Percentiles rank a stretch among this genome's conserved stretches.
These are phyloP conservation scores for Chionodraco myersi DNA, from an alignment of 2,113 vertebrate species.

Conservation along the genomic window DNA sequence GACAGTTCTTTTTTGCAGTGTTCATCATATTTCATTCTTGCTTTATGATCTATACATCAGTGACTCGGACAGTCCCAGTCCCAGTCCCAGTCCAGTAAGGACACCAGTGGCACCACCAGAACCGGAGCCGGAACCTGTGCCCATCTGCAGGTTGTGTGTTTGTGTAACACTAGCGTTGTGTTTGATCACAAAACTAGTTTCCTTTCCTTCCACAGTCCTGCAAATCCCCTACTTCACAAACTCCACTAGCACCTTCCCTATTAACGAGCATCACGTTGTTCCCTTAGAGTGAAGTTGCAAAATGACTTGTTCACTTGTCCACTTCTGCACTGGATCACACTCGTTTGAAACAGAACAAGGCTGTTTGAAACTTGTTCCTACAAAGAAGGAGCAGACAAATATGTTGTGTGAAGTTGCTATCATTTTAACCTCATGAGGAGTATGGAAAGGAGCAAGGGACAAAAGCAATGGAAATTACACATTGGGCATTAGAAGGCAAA, in stretches of 20 bases:
- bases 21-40: slow-evolving; percentile 33
- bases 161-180: slow-evolving; percentile 55
- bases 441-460: neutral
- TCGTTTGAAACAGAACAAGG: slow-evolving; percentile 30
- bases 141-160: slow-evolving; percentile 72
- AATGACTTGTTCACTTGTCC: slow-evolving; percentile 5
- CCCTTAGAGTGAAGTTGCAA: slow-evolving; percentile 8
- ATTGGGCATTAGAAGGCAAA: neutral
- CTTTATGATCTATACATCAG: slow-evolving; percentile 72
- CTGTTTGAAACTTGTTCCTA: slow-evolving; percentile 47
- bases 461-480: neutral
- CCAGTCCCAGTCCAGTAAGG: slow-evolving; percentile 72
- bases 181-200: slow-evolving; percentile 41
- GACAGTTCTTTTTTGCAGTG: neutral
- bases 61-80: slow-evolving; percentile 70
- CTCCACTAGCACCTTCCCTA: slow-evolving; percentile 34
- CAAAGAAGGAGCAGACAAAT: slow-evolving; percentile 56
- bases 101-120: slow-evolving; percentile 71
- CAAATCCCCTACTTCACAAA: slow-evolving; percentile 51
- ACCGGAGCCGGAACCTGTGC: slow-evolving; percentile 74
- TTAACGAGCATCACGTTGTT: neutral
- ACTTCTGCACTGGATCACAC: slow-evolving; percentile 27
- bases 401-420: slow-evolving; percentile 10
- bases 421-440: neutral
- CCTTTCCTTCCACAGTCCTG: slow-evolving; percentile 36